A percentile compares a stretch with the other conserved stretches of the same genome.
Evolutionary conservation across 2,113 vertebrate species (phyloP).

Genomic region (Willisornis vidua): DNA sequence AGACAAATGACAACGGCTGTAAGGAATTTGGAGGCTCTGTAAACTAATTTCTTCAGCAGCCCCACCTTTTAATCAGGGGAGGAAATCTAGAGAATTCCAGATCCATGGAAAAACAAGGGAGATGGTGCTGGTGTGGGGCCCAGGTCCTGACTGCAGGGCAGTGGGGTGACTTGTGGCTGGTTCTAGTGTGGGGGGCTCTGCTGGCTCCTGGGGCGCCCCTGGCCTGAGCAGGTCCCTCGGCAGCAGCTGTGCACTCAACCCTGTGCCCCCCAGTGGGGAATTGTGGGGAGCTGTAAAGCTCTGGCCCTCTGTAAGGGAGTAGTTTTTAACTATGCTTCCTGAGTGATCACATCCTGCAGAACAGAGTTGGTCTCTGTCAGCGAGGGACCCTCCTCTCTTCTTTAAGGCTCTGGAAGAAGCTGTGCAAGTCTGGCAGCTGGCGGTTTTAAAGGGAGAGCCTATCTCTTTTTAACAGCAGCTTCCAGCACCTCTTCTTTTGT

Average conservation of each 20-base stretch:
- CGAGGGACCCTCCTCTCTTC: not conserved
- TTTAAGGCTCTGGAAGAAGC: not conserved
- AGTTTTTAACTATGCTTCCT: not conserved
- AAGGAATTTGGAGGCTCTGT: constrained; percentile 50
- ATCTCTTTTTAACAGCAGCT: not conserved
- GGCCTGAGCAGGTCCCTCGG: rapidly evolving
- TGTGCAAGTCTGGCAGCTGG: not conserved
- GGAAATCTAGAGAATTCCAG: constrained; percentile 2
- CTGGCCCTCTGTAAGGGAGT: not conserved
- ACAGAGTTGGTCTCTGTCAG: not conserved
- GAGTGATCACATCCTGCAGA: not conserved
- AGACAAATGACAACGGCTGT: constrained; percentile 35
- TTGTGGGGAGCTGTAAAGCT: not conserved
- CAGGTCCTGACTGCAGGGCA: rapidly evolving
- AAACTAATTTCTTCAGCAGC: constrained; percentile 55
- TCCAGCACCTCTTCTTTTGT: constrained; percentile 62
- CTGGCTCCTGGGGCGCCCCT: rapidly evolving
- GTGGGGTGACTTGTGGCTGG: rapidly evolving
- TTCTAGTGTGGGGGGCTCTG: not conserved
- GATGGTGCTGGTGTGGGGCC: not conserved
- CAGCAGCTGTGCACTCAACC: rapidly evolving
- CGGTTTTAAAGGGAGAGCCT: not conserved
- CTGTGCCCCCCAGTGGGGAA: rapidly evolving
- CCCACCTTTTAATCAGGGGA: constrained; percentile 45
- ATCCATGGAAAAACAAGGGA: not conserved